Evolutionary conservation across 2,888 invertebrate genomes (phyloP).

Genomic region (Ectemnius cavifrons): DNA sequence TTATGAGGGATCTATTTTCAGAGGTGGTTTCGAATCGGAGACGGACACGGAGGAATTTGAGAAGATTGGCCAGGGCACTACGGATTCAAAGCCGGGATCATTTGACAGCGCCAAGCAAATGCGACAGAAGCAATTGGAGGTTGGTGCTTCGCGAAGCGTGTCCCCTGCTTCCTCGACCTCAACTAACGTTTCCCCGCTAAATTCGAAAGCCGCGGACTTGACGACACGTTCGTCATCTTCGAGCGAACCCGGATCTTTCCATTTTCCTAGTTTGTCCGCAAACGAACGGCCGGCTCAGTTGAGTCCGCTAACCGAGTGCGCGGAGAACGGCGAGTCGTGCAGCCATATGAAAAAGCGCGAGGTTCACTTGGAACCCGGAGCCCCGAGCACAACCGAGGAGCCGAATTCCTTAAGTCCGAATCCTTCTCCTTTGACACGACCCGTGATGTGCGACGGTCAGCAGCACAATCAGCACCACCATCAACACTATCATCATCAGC

Average conservation of each 20-base stretch:
- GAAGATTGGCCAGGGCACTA: slow-evolving; percentile 82
- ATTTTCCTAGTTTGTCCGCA: slow-evolving; percentile 66
- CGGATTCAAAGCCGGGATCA: slow-evolving; percentile 69
- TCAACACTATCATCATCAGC: slow-evolving; percentile 66
- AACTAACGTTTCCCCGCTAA: slow-evolving; percentile 71
- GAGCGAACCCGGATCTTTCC: slow-evolving; percentile 69
- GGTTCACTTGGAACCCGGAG: slow-evolving; percentile 39
- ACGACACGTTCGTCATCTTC: slow-evolving; percentile 64
- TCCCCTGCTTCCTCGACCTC: slow-evolving; percentile 72
- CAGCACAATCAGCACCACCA: slow-evolving; percentile 66
- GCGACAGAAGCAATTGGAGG: slow-evolving; percentile 74
- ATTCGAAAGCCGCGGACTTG: slow-evolving; percentile 66
- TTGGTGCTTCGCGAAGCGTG: slow-evolving; percentile 74
- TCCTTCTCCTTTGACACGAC: slow-evolving; percentile 56
- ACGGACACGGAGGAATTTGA: slow-evolving; percentile 91
- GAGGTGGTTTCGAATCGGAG: slow-evolving; percentile 87
- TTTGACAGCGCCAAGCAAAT: slow-evolving; percentile 67
- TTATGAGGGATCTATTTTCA: slow-evolving; percentile 68
- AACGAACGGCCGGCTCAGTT: slow-evolving; percentile 66
- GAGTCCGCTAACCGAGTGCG: slow-evolving; percentile 72
- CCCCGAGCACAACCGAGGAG: slow-evolving; percentile 49
- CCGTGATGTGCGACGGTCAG: slow-evolving; percentile 76
- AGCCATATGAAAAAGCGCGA: slow-evolving; percentile 34
- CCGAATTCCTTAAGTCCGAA: slow-evolving; percentile 56
- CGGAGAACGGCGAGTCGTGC: slow-evolving; percentile 59